Percentiles rank a stretch among this genome's conserved stretches.
phyloP scores from a whole-genome alignment of 2,113 vertebrate genomes.

The Percopsis transmontana region DNA sequence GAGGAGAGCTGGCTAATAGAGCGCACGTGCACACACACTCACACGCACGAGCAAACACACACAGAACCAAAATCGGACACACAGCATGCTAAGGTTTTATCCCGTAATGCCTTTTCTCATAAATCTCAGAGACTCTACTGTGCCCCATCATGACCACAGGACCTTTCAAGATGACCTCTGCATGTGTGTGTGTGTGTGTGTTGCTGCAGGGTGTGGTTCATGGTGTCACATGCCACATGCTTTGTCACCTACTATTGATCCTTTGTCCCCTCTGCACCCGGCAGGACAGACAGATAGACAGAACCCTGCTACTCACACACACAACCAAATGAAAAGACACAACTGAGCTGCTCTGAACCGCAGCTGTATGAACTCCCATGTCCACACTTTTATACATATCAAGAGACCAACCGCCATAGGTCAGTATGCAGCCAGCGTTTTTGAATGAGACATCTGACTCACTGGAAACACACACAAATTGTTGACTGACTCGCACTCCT shows the following conservation, averaged over 20 bases:
- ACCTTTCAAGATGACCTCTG: conserved; percentile 3
- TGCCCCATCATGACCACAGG: conserved; percentile 30
- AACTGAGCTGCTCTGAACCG: no score
- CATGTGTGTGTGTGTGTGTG: conserved; percentile 12
- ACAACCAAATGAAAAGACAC: neutral
- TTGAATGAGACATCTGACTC: neutral
- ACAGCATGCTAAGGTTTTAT: conserved; percentile 19
- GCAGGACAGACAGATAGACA: conserved; percentile 54
- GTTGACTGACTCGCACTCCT: conserved; percentile 1
- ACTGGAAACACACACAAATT: conserved; percentile 2
- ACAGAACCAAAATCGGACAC: conserved; percentile 30
- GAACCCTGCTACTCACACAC: conserved; percentile 37
- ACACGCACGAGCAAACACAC: conserved; percentile 5
- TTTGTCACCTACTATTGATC: conserved; percentile 71
- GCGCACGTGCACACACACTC: conserved; percentile 13
- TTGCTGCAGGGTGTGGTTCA: conserved; percentile 56
- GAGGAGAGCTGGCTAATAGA: conserved; percentile 71
- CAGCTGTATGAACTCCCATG: no score
- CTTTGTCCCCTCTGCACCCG: conserved; percentile 50
- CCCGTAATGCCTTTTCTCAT: conserved; percentile 45
- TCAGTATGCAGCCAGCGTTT: conserved; percentile 10
- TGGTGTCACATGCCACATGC: conserved; percentile 61
- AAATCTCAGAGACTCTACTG: conserved; percentile 14
- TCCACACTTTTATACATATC: neutral
- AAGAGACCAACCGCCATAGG: neutral